A percentile compares a stretch with the other conserved stretches of the same genome.
phyloP scores from a whole-genome alignment of 1,140 invertebrate species.

The Mycetomoellerius zeteki region DNA sequence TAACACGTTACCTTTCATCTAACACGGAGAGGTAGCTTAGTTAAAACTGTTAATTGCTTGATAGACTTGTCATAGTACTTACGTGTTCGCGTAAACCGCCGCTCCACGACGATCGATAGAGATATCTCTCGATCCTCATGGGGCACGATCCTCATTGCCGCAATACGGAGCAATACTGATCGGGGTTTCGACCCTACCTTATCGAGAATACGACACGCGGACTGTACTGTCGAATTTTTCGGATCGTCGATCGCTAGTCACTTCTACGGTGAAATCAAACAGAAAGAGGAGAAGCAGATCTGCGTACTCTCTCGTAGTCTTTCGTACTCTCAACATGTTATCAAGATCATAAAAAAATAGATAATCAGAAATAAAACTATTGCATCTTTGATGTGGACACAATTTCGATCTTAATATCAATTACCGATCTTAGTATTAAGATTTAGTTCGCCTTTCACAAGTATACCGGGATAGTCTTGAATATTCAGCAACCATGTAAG shows the following conservation, averaged over 20 bases:
- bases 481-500: not conserved
- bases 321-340: conserved; percentile 1
- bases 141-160: conserved; percentile 37
- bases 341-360: not conserved
- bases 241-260: conserved; percentile 34
- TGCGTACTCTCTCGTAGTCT: conserved; percentile 58
- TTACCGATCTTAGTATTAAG: not conserved
- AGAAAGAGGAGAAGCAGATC: conserved; percentile 35
- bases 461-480: not conserved
- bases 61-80: conserved; percentile 68
- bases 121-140: conserved; percentile 63
- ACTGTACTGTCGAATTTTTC: conserved; percentile 25
- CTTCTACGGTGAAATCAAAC: conserved; percentile 14
- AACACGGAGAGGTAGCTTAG: conserved; percentile 66
- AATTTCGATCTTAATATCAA: not conserved
- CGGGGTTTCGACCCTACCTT: conserved; percentile 70
- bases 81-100: conserved; percentile 66
- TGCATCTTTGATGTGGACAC: not conserved
- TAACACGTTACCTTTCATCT: conserved; percentile 61
- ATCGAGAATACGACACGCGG: conserved; percentile 59
- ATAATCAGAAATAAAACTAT: not conserved
- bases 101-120: conserved; percentile 60
- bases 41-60: conserved; percentile 68
- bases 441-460: not conserved
- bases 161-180: conserved; percentile 59